Evolutionary conservation across 2,888 invertebrate genomes (phyloP).

Genomic region (Tenthredo notha): DNA sequence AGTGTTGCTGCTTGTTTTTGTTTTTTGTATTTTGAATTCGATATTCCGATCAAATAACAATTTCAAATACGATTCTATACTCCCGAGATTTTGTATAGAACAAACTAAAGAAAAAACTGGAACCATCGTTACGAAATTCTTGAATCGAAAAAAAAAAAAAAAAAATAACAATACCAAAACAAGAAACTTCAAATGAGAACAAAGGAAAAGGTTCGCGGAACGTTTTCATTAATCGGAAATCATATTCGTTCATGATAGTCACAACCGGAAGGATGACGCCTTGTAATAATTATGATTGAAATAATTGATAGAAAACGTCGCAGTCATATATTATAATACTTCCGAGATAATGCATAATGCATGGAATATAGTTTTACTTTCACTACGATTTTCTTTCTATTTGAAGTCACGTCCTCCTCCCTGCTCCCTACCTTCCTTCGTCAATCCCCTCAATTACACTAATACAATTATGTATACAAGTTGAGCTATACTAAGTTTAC

Average conservation of each 20-base stretch:
- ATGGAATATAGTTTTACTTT: too few relatives aligned
- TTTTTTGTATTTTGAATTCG: background rate
- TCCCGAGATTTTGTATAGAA: too few relatives aligned
- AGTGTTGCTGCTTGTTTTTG: background rate
- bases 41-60: background rate
- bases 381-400: background rate
- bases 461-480: background rate
- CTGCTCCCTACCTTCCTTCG: background rate
- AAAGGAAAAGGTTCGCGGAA: too few relatives aligned
- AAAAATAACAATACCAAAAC: background rate
- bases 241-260: background rate
- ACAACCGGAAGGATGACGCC: background rate
- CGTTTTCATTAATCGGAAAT: background rate
- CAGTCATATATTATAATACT: too few relatives aligned
- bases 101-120: too few relatives aligned
- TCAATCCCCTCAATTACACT: background rate
- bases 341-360: too few relatives aligned
- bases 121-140: background rate
- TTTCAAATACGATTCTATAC: too few relatives aligned
- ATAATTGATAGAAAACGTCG: background rate
- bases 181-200: too few relatives aligned
- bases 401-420: background rate
- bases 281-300: background rate
- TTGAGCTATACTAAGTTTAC: background rate
- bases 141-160: background rate